phyloP scores from a whole-genome alignment of 2,888 invertebrate genomes.

The Metacarcinus magister region DNA sequence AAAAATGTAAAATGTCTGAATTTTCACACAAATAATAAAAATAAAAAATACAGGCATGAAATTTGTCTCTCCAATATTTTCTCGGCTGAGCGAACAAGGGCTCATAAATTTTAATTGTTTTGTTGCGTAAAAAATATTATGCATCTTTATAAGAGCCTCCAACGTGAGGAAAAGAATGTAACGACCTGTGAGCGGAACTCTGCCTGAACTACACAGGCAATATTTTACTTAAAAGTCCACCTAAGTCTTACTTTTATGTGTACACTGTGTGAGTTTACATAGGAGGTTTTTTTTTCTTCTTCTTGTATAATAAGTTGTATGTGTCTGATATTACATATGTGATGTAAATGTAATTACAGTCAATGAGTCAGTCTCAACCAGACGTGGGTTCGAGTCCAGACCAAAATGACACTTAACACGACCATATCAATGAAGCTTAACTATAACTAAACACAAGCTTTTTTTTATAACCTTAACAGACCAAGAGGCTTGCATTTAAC shows the following conservation, averaged over 20 bases:
- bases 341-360: background rate
- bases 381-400: no score
- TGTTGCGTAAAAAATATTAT: background rate
- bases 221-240: background rate
- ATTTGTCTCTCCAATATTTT: conserved; percentile 1
- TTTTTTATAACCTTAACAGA: no score
- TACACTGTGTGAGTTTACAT: background rate
- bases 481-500: no score
- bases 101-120: background rate
- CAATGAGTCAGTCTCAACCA: no score
- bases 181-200: background rate
- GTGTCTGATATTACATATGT: background rate
- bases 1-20: background rate
- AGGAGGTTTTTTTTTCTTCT: background rate
- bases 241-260: background rate
- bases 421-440: no score
- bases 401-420: no score
- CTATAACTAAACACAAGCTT: no score
- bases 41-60: background rate
- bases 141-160: background rate
- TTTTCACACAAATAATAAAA: background rate
- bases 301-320: background rate
- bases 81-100: background rate
- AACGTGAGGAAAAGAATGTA: background rate
- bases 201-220: background rate